A percentile compares a stretch with the other conserved stretches of the same genome.
Evolutionary conservation across 2,888 invertebrate species (phyloP).

Genomic region (Andrena marginata): DNA sequence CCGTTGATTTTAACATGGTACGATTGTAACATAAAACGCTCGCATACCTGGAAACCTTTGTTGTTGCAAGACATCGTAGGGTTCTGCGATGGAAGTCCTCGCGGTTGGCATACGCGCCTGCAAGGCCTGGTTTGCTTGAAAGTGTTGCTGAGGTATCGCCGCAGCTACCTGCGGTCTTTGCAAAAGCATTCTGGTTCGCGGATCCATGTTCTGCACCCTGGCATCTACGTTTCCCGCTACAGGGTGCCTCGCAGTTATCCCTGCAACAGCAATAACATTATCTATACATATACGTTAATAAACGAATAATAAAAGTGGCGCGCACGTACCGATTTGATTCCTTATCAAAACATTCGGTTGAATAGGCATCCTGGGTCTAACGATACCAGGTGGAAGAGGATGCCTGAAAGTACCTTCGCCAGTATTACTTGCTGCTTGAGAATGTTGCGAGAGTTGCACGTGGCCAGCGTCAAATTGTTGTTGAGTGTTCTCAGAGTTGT

Average conservation of each 20-base stretch:
- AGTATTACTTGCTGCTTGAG: conserved; percentile 77
- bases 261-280: conserved; percentile 61
- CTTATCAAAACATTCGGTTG: conserved; percentile 81
- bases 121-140: conserved; percentile 78
- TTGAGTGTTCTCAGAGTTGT: conserved; percentile 72
- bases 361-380: conserved; percentile 86
- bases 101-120: conserved; percentile 82
- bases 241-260: conserved; percentile 78
- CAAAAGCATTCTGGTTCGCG: conserved; percentile 86
- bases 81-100: conserved; percentile 78
- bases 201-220: conserved; percentile 86
- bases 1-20: not conserved
- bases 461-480: conserved; percentile 80
- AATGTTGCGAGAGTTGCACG: conserved; percentile 78
- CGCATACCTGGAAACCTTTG: conserved; percentile 80
- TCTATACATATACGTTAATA: not conserved
- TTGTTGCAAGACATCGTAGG: conserved; percentile 81
- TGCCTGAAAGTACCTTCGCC: conserved; percentile 90
- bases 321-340: conserved; percentile 78
- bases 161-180: conserved; percentile 85
- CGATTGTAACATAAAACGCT: not conserved
- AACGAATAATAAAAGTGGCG: not conserved
- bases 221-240: conserved; percentile 83
- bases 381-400: conserved; percentile 88
- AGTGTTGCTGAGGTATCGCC: conserved; percentile 80